These are phyloP conservation scores for Nemotelus nigrinus DNA, from an alignment of 2,888 invertebrate genomes.

Conservation along the genomic window DNA sequence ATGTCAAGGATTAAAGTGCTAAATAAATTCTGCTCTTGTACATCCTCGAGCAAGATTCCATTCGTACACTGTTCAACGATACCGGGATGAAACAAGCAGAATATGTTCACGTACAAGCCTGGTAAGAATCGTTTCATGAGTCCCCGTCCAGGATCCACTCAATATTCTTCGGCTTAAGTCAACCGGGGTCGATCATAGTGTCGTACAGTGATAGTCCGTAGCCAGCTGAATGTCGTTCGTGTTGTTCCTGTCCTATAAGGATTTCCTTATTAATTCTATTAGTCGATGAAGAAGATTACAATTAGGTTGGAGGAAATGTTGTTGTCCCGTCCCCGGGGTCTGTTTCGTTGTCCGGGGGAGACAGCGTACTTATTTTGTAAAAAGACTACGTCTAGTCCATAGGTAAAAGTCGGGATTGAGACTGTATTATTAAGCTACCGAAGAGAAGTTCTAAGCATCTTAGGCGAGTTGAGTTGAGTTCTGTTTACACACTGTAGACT, in stretches of 20 bases:
- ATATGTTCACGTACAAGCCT: neutral
- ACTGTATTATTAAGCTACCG: too few species aligned
- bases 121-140: neutral
- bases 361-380: too few species aligned
- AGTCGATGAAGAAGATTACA: slow-evolving; percentile 34
- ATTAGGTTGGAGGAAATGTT: neutral
- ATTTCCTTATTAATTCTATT: slow-evolving; percentile 38
- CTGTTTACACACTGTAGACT: neutral
- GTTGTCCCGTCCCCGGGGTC: neutral
- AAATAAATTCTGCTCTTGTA: slow-evolving; percentile 38
- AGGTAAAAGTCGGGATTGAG: too few species aligned
- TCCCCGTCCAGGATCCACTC: neutral
- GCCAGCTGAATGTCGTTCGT: neutral
- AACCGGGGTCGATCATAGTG: neutral
- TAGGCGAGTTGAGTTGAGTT: too few species aligned
- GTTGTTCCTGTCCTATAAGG: neutral
- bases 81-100: neutral
- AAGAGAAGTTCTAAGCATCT: too few species aligned
- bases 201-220: neutral
- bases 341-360: neutral
- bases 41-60: neutral
- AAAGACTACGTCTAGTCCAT: too few species aligned
- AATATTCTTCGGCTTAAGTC: neutral
- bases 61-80: neutral
- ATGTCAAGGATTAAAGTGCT: slow-evolving; percentile 30